These are phyloP conservation scores for Caenorhabditis japonica DNA, from an alignment of 2,888 invertebrate species.

Conservation along the genomic window DNA sequence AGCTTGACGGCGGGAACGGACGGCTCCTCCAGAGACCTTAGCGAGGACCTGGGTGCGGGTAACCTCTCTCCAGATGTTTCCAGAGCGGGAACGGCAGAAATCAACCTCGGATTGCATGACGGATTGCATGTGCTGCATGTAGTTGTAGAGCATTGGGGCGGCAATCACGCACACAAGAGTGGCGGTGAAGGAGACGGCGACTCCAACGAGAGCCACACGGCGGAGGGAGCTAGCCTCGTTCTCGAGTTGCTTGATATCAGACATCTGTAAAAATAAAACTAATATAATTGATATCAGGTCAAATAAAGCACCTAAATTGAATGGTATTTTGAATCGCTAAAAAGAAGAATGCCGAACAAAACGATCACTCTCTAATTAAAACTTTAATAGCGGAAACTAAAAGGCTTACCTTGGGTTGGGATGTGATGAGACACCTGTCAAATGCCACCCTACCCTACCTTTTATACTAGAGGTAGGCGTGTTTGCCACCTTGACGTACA, in stretches of 20 bases:
- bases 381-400: constrained; percentile 13
- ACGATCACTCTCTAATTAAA: no score
- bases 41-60: constrained; percentile 58
- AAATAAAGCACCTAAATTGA: no score
- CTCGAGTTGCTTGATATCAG: constrained; percentile 61
- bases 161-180: constrained; percentile 64
- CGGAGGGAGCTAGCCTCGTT: constrained; percentile 63
- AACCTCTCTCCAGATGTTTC: constrained; percentile 66
- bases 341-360: constrained; percentile 8
- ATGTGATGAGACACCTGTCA: constrained; percentile 50
- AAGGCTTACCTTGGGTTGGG: constrained; percentile 43
- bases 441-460: constrained; percentile 32
- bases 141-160: constrained; percentile 70
- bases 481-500: constrained; percentile 30
- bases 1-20: constrained; percentile 61
- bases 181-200: constrained; percentile 65
- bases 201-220: constrained; percentile 65
- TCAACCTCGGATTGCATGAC: constrained; percentile 64
- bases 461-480: constrained; percentile 52
- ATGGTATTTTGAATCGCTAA: no score
- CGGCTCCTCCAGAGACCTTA: constrained; percentile 41
- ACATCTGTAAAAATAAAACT: constrained; percentile 26
- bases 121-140: constrained; percentile 72
- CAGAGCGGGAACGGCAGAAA: constrained; percentile 64
- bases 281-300: no score